Evolutionary conservation across 1,140 invertebrate species (phyloP).

Genomic region (Zaprionus nigranus): DNA sequence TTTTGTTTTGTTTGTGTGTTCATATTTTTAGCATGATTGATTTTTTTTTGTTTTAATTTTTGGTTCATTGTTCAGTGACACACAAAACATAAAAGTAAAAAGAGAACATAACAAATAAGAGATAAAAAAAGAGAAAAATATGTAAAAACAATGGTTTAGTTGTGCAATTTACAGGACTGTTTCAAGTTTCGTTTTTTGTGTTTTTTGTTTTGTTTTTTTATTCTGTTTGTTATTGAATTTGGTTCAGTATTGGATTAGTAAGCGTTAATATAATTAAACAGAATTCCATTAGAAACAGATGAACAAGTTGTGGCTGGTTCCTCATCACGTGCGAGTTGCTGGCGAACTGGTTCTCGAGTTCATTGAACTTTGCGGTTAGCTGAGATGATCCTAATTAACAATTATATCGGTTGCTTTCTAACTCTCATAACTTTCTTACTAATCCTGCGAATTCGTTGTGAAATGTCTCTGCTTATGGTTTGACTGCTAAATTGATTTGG

Average conservation of each 20-base stretch:
- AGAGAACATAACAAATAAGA: conserved; percentile 83
- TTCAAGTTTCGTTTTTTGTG: neutral
- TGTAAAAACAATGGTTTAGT: conserved; percentile 71
- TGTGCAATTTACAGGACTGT: conserved; percentile 55
- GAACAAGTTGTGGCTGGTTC: neutral
- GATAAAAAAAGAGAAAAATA: conserved; percentile 76
- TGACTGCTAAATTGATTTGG: neutral
- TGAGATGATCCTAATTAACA: neutral
- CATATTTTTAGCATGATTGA: conserved; percentile 20
- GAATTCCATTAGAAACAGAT: conserved; percentile 3
- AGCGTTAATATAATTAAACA: conserved; percentile 1
- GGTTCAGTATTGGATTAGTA: conserved; percentile 8
- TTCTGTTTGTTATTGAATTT: conserved; percentile 1
- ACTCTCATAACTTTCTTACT: neutral
- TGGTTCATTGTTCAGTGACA: conserved; percentile 74
- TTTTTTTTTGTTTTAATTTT: conserved; percentile 55
- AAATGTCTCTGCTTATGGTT: neutral
- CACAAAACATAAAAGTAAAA: conserved; percentile 81
- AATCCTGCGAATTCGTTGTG: neutral
- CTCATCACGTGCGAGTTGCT: neutral
- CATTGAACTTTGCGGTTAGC: neutral
- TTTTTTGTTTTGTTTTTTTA: conserved; percentile 15
- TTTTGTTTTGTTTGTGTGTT: conserved; percentile 29
- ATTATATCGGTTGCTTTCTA: neutral
- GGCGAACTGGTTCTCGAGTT: neutral